A percentile compares a stretch with the other conserved stretches of the same genome.
Evolutionary conservation across 1,140 invertebrate species (phyloP).

Genomic region (Eufriesea mexicana): DNA sequence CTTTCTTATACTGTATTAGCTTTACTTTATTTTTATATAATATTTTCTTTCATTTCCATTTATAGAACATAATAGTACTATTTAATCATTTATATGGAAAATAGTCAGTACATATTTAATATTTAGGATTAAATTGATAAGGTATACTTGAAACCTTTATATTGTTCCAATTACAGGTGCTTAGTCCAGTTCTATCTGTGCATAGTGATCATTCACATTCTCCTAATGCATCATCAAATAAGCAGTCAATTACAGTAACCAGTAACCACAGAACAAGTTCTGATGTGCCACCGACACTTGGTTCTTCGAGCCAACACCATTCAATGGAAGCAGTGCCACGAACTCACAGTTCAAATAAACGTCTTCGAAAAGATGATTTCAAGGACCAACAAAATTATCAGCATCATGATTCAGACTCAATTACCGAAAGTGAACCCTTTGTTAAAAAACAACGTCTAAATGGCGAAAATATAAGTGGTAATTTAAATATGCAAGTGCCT

Average conservation of each 20-base stretch:
- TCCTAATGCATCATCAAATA: constrained; percentile 75
- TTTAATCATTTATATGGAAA: neutral
- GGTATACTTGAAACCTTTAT: neutral
- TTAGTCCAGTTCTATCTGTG: constrained; percentile 77
- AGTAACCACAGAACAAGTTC: constrained; percentile 76
- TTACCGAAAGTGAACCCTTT: constrained; percentile 63
- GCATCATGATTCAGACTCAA: constrained; percentile 31
- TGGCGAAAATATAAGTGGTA: constrained; percentile 76
- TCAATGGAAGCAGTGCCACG: constrained; percentile 82
- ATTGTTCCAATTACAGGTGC: constrained; percentile 67
- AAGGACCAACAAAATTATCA: constrained; percentile 50
- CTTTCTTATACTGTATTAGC: no score
- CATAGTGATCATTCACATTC: constrained; percentile 79
- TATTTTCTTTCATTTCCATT: no score
- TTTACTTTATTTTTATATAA: neutral
- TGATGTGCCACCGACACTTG: constrained; percentile 63
- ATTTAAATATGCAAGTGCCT: constrained; percentile 81
- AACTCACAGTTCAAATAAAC: constrained; percentile 85
- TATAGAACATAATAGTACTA: neutral
- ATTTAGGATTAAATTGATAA: neutral
- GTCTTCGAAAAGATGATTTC: constrained; percentile 83
- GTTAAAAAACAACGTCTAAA: constrained; percentile 78
- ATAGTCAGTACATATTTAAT: neutral
- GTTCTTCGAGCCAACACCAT: constrained; percentile 75
- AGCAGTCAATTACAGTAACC: constrained; percentile 67